phyloP scores from a whole-genome alignment of 2,113 vertebrate genomes.

The Jaculus jaculus region DNA sequence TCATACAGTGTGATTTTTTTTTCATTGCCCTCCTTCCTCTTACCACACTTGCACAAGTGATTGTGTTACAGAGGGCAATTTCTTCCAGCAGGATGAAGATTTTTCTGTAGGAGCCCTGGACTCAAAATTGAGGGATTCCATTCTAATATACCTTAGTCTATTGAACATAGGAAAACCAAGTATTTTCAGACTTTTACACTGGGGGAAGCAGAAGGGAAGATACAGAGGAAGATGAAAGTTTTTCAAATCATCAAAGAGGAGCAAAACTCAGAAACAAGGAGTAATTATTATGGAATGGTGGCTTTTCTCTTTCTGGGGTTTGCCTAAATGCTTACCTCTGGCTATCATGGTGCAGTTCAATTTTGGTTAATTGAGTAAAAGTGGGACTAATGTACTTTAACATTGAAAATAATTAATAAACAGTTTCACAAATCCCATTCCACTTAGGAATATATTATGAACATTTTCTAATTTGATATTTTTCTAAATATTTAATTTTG shows the following conservation, averaged over 20 bases:
- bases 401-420: not conserved
- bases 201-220: not conserved
- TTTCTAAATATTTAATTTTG: not conserved
- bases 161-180: not conserved
- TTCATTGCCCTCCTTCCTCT: not conserved
- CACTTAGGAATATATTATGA: not conserved
- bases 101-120: not conserved
- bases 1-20: not conserved
- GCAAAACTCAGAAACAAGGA: not conserved
- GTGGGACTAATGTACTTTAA: not conserved
- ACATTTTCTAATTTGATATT: not conserved
- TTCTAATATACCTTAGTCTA: not conserved
- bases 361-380: not conserved
- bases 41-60: not conserved
- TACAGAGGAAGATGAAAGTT: not conserved
- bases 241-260: not conserved
- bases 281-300: not conserved
- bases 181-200: not conserved
- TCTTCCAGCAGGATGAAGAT: not conserved
- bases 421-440: not conserved
- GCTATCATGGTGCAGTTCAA: not conserved
- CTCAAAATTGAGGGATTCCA: not conserved
- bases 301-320: not conserved
- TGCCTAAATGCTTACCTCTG: not conserved
- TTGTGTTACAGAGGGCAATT: not conserved